Evolutionary conservation across 2,797 vertebrate genomes (phyloP), one percentile per base, ranked within the genome.

Genomic region (Microctenopoma stevenorrisi): DNA sequence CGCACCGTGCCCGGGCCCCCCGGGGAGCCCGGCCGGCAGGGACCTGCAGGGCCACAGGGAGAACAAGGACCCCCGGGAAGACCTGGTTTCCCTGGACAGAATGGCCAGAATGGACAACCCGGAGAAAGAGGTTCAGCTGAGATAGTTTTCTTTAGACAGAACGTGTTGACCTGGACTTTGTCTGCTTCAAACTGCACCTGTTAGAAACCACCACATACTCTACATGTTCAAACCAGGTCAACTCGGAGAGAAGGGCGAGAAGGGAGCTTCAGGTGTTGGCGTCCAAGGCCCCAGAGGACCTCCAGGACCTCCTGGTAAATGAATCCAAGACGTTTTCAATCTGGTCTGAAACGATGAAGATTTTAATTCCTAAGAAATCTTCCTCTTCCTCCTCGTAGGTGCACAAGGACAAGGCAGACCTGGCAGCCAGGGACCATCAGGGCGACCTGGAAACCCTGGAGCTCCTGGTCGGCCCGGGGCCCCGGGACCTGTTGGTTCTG

Each of bases 231-330:
- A 15, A 76, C 75, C 85, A 99, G 97, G 97, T 86, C 90, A 94
- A 72, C 68, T 88, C 33, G 98, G 98, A 18, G 93, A 96, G 74
- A 98, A 98, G 76, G 98, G 97, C 67, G 98, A 99, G 51, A 96
- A 96, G 87, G 97, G 98, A 65, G 94, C 90, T 62, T 81, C 86
- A 57, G 98, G 97, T 14, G 75, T 96, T 15, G 96, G 97, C 80
- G 93, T 95, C 16, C 97, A 98, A 86, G 97, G 97, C 59, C 96
- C 96, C 16, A 91, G 97, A 93, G 98, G 98, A 46, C 94, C 95
- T 4, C 51, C 93, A 48, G 98, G 98, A 69, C 91, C 96, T 30
- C 91, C 96, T 86, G 98, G 98, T 98, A 88, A 74, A 33, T 38
- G 0, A 3, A 18, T 26, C 11, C 49, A 22, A 0, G 2, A n/a